These are phyloP conservation scores for Heliconius sara DNA, from an alignment of 2,888 invertebrate species.

Conservation along the genomic window DNA sequence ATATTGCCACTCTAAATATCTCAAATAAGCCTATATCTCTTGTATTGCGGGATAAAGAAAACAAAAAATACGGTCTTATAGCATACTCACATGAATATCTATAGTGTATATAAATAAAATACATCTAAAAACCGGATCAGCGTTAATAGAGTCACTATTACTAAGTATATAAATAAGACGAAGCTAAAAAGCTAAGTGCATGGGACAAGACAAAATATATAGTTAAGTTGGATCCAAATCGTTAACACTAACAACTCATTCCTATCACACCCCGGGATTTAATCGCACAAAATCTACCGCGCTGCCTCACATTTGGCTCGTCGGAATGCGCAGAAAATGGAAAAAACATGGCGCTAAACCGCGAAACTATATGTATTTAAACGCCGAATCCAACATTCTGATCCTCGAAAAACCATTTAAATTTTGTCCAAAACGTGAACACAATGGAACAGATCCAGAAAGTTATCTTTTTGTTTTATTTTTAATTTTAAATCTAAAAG, in stretches of 20 bases:
- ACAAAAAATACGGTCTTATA: not conserved
- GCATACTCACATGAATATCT: constrained; percentile 18
- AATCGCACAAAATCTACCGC: constrained; percentile 79
- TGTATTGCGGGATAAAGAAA: constrained; percentile 18
- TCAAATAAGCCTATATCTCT: constrained; percentile 33
- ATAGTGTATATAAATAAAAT: constrained; percentile 32
- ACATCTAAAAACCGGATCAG: constrained; percentile 54
- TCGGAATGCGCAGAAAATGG: constrained; percentile 81
- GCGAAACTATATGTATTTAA: constrained; percentile 83
- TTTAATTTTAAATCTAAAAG: constrained; percentile 78
- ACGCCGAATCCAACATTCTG: constrained; percentile 80
- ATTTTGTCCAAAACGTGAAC: constrained; percentile 83
- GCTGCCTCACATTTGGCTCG: constrained; percentile 70
- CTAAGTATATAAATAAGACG: constrained; percentile 29
- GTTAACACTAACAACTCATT: constrained; percentile 82
- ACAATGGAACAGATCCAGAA: constrained; percentile 82
- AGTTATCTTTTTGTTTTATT: constrained; percentile 69
- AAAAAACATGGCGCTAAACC: constrained; percentile 84
- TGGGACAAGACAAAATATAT: constrained; percentile 36
- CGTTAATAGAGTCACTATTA: constrained; percentile 51
- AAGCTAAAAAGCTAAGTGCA: constrained; percentile 31
- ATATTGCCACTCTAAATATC: constrained; percentile 83
- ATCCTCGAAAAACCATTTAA: constrained; percentile 80
- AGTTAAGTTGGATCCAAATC: constrained; percentile 61
- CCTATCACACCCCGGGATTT: constrained; percentile 74